Conservation (phyloP, 2,888 invertebrate species). For the Drosophila mayaguana region DNA sequence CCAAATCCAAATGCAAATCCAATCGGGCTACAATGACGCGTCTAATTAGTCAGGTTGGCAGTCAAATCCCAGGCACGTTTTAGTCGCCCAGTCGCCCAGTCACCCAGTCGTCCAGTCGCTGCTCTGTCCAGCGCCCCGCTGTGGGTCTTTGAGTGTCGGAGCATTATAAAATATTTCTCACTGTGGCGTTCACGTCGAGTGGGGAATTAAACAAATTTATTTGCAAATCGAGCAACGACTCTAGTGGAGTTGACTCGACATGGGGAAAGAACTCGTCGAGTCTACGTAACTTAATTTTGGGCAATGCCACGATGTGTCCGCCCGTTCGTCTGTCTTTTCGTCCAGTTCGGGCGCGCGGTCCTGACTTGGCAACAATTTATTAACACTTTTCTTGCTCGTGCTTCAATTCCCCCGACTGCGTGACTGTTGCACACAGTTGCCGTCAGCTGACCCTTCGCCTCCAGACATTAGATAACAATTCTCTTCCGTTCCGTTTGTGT, state of each 20-base stretch:
- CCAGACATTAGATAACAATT: slow-evolving; percentile 77
- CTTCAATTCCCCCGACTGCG: slow-evolving; percentile 67
- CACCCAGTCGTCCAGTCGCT: not conserved
- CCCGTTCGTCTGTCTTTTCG: not conserved
- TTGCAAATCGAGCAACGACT: slow-evolving; percentile 66
- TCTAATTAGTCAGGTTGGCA: slow-evolving; percentile 73
- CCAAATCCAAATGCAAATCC: slow-evolving; percentile 73
- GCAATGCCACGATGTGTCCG: slow-evolving; percentile 20
- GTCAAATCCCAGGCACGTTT: slow-evolving; percentile 71
- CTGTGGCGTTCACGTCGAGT: slow-evolving; percentile 56
- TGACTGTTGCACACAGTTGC: slow-evolving; percentile 51
- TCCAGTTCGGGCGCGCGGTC: slow-evolving; percentile 12
- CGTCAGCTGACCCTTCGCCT: slow-evolving; percentile 73
- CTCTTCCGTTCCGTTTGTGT: slow-evolving; percentile 44
- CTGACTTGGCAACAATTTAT: slow-evolving; percentile 64
- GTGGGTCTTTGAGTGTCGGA: slow-evolving; percentile 37
- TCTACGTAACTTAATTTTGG: slow-evolving; percentile 54
- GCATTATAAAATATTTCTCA: slow-evolving; percentile 75
- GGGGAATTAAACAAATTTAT: slow-evolving; percentile 81
- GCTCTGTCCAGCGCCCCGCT: slow-evolving; percentile 23
- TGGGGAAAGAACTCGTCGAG: slow-evolving; percentile 11
- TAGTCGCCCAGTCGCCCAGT: slow-evolving; percentile 19
- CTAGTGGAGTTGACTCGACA: not conserved
- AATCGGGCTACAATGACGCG: slow-evolving; percentile 78
- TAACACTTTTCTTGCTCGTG: slow-evolving; percentile 73